A percentile compares a stretch with the other conserved stretches of the same genome.
phyloP scores from a whole-genome alignment of 2,888 invertebrate species.

The Falcaria lacertinaria region DNA sequence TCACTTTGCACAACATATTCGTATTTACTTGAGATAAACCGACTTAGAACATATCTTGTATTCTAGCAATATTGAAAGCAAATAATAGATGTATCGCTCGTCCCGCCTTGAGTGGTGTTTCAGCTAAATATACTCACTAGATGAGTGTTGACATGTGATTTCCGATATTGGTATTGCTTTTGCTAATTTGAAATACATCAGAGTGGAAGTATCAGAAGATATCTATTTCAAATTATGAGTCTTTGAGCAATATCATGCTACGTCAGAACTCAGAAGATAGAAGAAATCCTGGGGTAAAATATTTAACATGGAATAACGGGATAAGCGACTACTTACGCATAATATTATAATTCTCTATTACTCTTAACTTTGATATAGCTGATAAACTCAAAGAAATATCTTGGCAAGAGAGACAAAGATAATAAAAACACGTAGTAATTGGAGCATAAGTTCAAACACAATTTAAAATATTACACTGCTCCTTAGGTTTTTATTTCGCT shows the following conservation, averaged over 20 bases:
- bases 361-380: no score
- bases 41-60: constrained; percentile 1
- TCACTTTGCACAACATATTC: background rate
- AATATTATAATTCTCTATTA: no score
- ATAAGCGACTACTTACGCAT: no score
- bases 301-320: no score
- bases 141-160: constrained; percentile 7
- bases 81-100: background rate
- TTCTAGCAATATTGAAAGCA: constrained; percentile 8
- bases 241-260: background rate
- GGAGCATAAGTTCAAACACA: background rate
- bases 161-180: constrained; percentile 6
- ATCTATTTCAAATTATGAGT: background rate
- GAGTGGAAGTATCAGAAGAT: background rate
- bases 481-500: background rate
- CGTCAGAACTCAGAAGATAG: background rate
- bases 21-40: background rate
- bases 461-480: background rate
- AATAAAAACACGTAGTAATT: background rate
- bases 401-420: background rate
- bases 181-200: constrained; percentile 1
- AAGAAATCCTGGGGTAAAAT: no score
- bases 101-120: background rate
- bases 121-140: constrained; percentile 1
- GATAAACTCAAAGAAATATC: background rate